phyloP scores from a whole-genome alignment of 1,140 invertebrate species.

The Heliconius himera region DNA sequence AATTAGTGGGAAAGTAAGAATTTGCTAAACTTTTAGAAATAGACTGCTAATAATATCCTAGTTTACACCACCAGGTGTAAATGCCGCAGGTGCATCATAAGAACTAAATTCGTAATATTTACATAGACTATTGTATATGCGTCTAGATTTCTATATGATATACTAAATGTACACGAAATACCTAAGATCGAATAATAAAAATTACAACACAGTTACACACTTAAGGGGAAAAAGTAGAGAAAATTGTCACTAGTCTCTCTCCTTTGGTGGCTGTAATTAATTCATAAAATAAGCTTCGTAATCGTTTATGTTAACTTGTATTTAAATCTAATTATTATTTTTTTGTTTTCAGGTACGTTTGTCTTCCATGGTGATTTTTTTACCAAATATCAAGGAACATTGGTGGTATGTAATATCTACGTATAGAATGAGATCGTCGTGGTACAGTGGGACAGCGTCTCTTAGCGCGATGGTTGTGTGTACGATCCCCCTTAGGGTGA shows the following conservation, averaged over 20 bases:
- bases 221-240: too few relatives aligned
- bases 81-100: neutral
- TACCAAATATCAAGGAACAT: neutral
- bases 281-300: too few relatives aligned
- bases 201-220: too few relatives aligned
- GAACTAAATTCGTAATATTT: neutral
- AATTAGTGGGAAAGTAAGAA: neutral
- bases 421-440: neutral
- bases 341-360: conserved; percentile 3
- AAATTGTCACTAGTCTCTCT: too few relatives aligned
- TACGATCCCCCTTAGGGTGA: too few relatives aligned
- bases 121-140: neutral
- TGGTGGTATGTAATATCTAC: neutral
- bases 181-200: too few relatives aligned
- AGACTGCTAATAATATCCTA: neutral
- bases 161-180: neutral
- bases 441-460: too few relatives aligned
- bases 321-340: neutral
- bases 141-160: neutral
- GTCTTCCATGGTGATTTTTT: neutral
- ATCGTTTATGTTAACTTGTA: neutral
- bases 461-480: too few relatives aligned
- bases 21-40: neutral
- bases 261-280: too few relatives aligned
- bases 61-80: neutral